Evolutionary conservation across 2,113 vertebrate genomes (phyloP).

Genomic region (Apeltes quadracus): DNA sequence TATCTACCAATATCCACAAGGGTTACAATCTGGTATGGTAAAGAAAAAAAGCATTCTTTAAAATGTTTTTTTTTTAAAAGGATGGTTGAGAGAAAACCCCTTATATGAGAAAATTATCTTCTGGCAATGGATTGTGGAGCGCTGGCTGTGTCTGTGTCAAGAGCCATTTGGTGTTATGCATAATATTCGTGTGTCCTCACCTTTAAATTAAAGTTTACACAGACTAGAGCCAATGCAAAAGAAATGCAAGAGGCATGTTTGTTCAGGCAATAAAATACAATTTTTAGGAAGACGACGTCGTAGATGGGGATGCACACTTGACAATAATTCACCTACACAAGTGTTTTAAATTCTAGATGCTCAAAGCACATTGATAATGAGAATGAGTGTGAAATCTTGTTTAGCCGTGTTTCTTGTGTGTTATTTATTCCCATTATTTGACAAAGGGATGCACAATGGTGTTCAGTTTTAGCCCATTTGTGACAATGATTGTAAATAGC

Average conservation of each 20-base stretch:
- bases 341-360: neutral
- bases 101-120: neutral
- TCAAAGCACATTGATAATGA: neutral
- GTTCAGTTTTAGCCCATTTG: no score
- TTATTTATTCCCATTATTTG: no score
- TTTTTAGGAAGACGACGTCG: neutral
- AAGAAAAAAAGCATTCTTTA: no score
- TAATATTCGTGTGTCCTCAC: neutral
- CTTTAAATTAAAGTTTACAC: neutral
- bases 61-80: no score
- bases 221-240: neutral
- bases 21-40: neutral
- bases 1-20: neutral
- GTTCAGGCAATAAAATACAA: neutral
- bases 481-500: no score
- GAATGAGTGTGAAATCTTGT: neutral
- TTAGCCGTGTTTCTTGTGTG: no score
- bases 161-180: neutral
- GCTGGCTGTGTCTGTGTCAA: neutral
- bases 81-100: no score
- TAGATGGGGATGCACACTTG: neutral
- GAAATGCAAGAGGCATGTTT: neutral
- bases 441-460: no score
- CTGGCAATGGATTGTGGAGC: neutral
- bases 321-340: neutral